Conservation (phyloP, 2,797 vertebrate genomes). For the Notolabrus celidotus region DNA sequence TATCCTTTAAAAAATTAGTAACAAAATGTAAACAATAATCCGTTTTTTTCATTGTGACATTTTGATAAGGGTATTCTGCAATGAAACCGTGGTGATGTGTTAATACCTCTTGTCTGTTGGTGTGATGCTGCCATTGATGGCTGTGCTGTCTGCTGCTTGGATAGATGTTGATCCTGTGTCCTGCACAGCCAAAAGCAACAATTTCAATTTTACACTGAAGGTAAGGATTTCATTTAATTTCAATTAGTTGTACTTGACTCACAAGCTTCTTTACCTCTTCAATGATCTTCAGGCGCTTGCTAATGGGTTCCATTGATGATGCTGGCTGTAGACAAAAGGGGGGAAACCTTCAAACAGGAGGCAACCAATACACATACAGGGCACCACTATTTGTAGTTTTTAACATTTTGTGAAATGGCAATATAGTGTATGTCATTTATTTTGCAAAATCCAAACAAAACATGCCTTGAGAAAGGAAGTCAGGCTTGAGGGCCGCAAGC, state of each 20-base stretch:
- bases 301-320: constrained; percentile 92
- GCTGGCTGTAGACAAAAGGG: constrained; percentile 76
- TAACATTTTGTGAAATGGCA: too few relatives aligned
- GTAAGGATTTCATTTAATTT: too few relatives aligned
- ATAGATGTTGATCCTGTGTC: constrained; percentile 96
- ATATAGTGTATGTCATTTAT: too few relatives aligned
- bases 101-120: constrained; percentile 98
- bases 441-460: too few relatives aligned
- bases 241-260: neutral
- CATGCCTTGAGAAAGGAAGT: too few relatives aligned
- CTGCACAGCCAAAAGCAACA: constrained; percentile 72
- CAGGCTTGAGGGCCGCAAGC: too few relatives aligned
- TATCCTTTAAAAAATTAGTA: neutral
- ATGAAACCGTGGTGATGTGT: neutral
- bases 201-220: neutral
- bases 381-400: too few relatives aligned
- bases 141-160: constrained; percentile 99
- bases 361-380: neutral
- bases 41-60: too few relatives aligned
- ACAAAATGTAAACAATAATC: neutral
- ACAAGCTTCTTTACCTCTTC: constrained; percentile 89
- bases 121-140: constrained; percentile 96
- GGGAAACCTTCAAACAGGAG: neutral
- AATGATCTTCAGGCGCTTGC: constrained; percentile 96
- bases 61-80: neutral